phyloP scores from a whole-genome alignment of 2,888 invertebrate species.

The Coremacera marginata region DNA sequence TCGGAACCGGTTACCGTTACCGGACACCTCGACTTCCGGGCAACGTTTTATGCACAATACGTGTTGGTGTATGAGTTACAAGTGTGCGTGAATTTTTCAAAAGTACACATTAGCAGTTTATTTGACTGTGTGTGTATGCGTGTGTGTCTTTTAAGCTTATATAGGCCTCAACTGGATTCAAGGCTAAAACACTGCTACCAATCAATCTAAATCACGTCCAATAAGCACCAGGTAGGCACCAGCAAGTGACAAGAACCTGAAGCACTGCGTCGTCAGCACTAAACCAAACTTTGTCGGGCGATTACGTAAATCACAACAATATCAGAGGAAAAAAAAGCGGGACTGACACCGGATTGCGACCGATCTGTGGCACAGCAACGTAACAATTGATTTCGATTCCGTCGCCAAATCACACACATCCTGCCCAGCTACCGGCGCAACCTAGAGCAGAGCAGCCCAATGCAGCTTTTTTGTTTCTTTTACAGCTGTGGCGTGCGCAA shows the following conservation, averaged over 20 bases:
- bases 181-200: conserved; percentile 28
- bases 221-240: background rate
- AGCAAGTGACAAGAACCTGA: background rate
- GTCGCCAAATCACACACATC: conserved; percentile 68
- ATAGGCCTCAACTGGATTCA: conserved; percentile 39
- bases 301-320: conserved; percentile 27
- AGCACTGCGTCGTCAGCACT: background rate
- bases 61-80: conserved; percentile 41
- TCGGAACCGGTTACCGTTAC: conserved; percentile 71
- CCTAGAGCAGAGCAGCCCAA: conserved; percentile 44
- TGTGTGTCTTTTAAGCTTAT: conserved; percentile 36
- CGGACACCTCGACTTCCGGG: conserved; percentile 71
- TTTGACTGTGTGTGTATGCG: conserved; percentile 27
- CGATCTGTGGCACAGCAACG: conserved; percentile 69
- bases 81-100: too few species aligned
- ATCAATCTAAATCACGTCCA: background rate
- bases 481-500: background rate
- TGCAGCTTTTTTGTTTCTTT: conserved; percentile 10
- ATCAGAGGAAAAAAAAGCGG: conserved; percentile 15
- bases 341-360: conserved; percentile 67
- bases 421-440: conserved; percentile 60
- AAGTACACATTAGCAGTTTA: background rate
- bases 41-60: conserved; percentile 57
- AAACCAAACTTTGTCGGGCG: background rate
- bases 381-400: conserved; percentile 69